These are phyloP conservation scores for Euwallacea fornicatus DNA, from an alignment of 1,140 invertebrate genomes.

Conservation along the genomic window DNA sequence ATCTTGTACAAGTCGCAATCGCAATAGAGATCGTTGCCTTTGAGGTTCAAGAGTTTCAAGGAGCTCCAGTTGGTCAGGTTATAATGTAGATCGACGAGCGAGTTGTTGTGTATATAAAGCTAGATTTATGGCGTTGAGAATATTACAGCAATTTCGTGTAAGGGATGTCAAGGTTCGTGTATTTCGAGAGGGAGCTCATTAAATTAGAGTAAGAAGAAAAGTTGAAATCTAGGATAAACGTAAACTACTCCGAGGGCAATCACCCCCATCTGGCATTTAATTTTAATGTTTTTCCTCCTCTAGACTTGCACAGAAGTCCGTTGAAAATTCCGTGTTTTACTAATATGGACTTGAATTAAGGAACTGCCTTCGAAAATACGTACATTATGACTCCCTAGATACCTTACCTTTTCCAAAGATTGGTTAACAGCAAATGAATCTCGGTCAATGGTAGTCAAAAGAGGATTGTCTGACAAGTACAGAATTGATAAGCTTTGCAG, in stretches of 20 bases:
- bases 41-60: constrained; percentile 54
- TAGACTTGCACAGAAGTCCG: too few species aligned
- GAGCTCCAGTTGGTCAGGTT: constrained; percentile 44
- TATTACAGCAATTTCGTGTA: not conserved
- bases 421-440: constrained; percentile 57
- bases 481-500: constrained; percentile 57
- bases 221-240: too few species aligned
- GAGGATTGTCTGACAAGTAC: constrained; percentile 57
- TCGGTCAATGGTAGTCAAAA: constrained; percentile 56
- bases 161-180: not conserved
- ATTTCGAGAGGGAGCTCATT: too few species aligned
- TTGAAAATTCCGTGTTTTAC: too few species aligned
- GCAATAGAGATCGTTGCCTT: constrained; percentile 63
- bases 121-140: constrained; percentile 42
- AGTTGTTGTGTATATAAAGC: constrained; percentile 56
- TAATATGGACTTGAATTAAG: too few species aligned
- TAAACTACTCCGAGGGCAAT: too few species aligned
- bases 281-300: too few species aligned
- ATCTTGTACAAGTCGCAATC: constrained; percentile 58
- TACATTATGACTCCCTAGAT: constrained; percentile 14
- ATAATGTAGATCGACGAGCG: constrained; percentile 41
- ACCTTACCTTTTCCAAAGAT: constrained; percentile 59
- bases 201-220: too few species aligned
- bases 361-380: too few species aligned
- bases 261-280: too few species aligned